Evolutionary conservation across 2,113 vertebrate species (phyloP).

Genomic region (Chaetodon trifascialis): DNA sequence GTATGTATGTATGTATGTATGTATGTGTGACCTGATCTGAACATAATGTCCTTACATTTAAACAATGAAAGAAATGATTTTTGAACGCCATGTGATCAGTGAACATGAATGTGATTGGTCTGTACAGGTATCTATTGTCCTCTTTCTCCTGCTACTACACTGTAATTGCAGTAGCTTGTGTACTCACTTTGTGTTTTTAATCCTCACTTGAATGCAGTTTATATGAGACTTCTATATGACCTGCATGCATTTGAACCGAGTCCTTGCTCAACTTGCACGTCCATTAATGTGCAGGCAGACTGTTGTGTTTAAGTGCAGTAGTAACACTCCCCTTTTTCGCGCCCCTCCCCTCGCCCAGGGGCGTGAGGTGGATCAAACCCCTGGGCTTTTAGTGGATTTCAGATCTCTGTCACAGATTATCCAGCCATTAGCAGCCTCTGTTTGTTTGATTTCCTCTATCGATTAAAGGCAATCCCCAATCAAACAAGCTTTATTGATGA

Average conservation of each 20-base stretch:
- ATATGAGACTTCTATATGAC: not conserved
- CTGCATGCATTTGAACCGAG: not conserved
- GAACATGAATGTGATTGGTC: too few relatives aligned
- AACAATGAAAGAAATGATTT: not conserved
- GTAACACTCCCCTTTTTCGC: not conserved
- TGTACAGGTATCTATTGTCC: too few relatives aligned
- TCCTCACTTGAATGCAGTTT: too few relatives aligned
- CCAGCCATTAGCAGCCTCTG: conserved; percentile 73
- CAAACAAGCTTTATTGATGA: conserved; percentile 81
- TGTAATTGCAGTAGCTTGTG: too few relatives aligned
- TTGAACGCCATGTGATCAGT: not conserved
- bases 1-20: too few relatives aligned
- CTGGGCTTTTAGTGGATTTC: conserved; percentile 59
- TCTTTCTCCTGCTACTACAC: too few relatives aligned
- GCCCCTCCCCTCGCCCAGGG: not conserved
- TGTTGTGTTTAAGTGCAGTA: not conserved
- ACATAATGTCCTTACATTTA: not conserved
- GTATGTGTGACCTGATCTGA: not conserved
- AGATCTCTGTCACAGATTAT: conserved; percentile 74
- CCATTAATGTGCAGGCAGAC: not conserved
- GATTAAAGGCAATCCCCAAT: conserved; percentile 78
- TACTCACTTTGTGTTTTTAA: too few relatives aligned
- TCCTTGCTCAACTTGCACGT: not conserved
- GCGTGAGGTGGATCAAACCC: conserved; percentile 45
- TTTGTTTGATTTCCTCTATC: conserved; percentile 79